Evolutionary conservation across 2,113 vertebrate genomes (phyloP), one percentile per base, ranked within the genome.

Genomic region (Alouatta palliata): DNA sequence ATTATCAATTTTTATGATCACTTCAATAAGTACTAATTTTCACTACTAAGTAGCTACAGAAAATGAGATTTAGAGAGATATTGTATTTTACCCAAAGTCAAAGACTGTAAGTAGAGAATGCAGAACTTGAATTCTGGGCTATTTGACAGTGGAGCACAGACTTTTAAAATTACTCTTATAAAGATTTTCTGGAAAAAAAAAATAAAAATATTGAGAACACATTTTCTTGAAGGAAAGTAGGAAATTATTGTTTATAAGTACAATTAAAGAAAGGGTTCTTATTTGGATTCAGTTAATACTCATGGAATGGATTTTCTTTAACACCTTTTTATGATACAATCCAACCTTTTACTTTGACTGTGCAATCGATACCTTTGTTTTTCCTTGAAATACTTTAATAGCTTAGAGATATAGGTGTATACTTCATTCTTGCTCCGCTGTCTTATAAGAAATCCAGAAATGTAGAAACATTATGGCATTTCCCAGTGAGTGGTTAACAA

Each of bases 51-150:
- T 83, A 61, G 32, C 21, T 66, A 85, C 19, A 81, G 17, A 88
- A 92, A 76, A 87, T 84, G 56, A 66, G 30, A n/a, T 47, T 80
- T 68, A 75, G 35, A 80, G 27, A 89, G 27, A 40, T 14, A 80
- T 19, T 20, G n/a, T n/a, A 47, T 87, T 37, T 80, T 87, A 81
- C 1, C 4, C n/a, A 35, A 47, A 77, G 86, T 37, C 58, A 73
- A 47, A 84, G 47, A 58, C 8, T 84, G 12, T 61, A 37, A 56
- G 80, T 76, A 27, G 52, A 88, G 40, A 32, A 85, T 64, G 27
- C 8, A 95, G 68, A 95, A 90, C 47, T 95, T 79, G 75, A 83
- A 90, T 84, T 90, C 32, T 70, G 19, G 80, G 6, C 27, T 84
- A 23, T 70, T 84, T 88, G 58, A 64, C 20, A 71, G 8, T 87